Base-by-base conservation (phyloP, 2,888 invertebrate species). In the Ochropleura plecta region DNA sequence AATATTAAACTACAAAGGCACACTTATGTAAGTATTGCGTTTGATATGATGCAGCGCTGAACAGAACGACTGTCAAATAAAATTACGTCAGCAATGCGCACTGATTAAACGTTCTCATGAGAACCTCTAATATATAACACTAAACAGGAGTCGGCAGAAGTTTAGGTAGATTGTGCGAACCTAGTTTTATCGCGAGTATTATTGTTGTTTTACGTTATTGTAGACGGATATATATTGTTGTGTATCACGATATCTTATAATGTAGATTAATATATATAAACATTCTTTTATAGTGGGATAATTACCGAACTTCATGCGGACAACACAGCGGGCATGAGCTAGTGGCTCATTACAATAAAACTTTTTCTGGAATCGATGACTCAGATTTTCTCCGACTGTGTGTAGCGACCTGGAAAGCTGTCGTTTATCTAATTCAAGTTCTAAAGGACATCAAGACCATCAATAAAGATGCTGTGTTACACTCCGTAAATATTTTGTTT, bases 51-150 rank as follows among this genome's bases (percentile, higher is more conserved):
- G 81, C 81, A 70, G 74, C 75, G 79, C 80, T 78, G 79, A 86
- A 86, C 84, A 84, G 84, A 81, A 82, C 67, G 83, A 73, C 81
- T 74, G 92, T 93, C 93, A 89, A 89, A 90, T 86, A 78, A 84
- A 88, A 93, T 93, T 87, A 91, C 88, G 88, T 91, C 91, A 89
- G 86, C 83, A 81, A 78, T 79, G 85, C 80, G 84, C 81, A 68
- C 65, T 86, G 88, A 90, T 90, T 88, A 88, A 87, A 84, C 57
- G 83, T 90, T 90, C 90, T 88, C 89, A 84, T 84, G 90, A 88
- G 85, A 89, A 81, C 69, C 42, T 82, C 66, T 73, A 59, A 68
- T 60, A 66, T 76, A 60, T 12, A 44, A 30, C 70, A 78, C 2
- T 0, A 0, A 16, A n/a, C 60, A 76, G 57, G 18, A 3, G 6